Conservation (phyloP, 2,888 invertebrate species). For the Apodemia duryi region DNA sequence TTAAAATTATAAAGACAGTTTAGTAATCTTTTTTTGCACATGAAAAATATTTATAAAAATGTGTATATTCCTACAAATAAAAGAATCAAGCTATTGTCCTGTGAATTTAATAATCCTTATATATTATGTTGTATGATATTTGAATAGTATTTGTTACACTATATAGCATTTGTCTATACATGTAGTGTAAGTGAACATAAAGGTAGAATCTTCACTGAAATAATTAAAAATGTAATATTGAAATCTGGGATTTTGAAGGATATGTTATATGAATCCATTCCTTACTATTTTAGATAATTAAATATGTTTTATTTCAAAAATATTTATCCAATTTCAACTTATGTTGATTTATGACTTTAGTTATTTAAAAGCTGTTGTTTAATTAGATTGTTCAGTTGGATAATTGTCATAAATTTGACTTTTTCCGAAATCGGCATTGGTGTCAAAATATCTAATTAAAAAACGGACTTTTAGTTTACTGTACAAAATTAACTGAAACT, state of each 20-base stretch:
- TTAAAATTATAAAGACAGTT: no score
- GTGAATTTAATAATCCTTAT: conserved; percentile 1
- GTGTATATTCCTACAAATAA: conserved; percentile 1
- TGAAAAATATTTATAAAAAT: no score
- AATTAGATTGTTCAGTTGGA: not conserved
- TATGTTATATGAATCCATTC: conserved; percentile 61
- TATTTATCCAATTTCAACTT: conserved; percentile 37
- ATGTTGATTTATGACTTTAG: conserved; percentile 25
- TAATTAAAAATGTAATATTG: conserved; percentile 21
- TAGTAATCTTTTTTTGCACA: no score
- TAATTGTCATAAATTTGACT: not conserved
- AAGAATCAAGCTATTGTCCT: not conserved
- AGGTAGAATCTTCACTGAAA: conserved; percentile 32
- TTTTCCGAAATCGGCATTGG: not conserved
- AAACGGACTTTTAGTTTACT: not conserved
- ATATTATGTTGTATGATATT: not conserved
- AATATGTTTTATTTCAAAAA: conserved; percentile 25
- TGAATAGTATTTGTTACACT: conserved; percentile 4
- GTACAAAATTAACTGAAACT: conserved; percentile 26
- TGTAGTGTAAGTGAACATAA: conserved; percentile 34
- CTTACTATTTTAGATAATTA: conserved; percentile 58
- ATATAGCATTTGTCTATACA: conserved; percentile 21
- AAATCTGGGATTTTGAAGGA: conserved; percentile 46
- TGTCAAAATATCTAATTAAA: conserved; percentile 2
- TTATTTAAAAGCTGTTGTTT: conserved; percentile 5